Percentiles rank a stretch among this genome's conserved stretches.
Conservation (phyloP, 2,113 vertebrate genomes). For the Albula goreensis region DNA sequence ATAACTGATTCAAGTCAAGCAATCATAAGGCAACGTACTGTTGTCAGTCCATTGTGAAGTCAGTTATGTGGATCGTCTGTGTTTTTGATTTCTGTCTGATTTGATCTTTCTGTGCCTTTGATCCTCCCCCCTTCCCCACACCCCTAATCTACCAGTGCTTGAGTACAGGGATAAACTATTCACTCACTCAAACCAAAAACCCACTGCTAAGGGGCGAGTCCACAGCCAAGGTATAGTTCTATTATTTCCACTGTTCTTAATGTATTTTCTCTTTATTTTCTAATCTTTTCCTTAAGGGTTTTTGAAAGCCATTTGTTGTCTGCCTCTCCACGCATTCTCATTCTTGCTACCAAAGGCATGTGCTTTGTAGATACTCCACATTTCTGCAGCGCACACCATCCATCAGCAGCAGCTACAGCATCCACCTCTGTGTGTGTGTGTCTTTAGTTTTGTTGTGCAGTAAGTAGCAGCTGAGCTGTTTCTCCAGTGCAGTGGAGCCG, state of each 20-base stretch:
- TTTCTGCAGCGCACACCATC: neutral
- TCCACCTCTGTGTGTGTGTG: neutral
- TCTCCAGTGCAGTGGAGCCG: neutral
- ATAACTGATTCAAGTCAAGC: neutral
- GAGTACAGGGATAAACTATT: constrained; percentile 95
- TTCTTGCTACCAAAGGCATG: neutral
- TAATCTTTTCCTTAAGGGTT: neutral
- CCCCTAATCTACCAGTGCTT: constrained; percentile 83
- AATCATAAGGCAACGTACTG: neutral
- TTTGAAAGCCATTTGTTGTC: neutral
- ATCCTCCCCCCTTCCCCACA: constrained; percentile 41
- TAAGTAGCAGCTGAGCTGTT: neutral
- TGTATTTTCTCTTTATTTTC: neutral
- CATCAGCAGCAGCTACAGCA: neutral
- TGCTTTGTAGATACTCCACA: neutral
- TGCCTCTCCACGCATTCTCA: neutral
- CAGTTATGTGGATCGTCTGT: constrained; percentile 1
- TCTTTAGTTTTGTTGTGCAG: neutral
- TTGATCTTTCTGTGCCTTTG: constrained; percentile 15
- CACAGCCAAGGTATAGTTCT: constrained; percentile 85
- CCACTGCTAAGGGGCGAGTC: constrained; percentile 83
- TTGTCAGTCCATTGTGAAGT: neutral
- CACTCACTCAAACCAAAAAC: constrained; percentile 89
- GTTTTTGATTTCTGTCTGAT: constrained; percentile 16
- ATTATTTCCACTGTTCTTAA: constrained; percentile 36